A percentile compares a stretch with the other conserved stretches of the same genome.
Evolutionary conservation across 2,888 invertebrate genomes (phyloP).

Genomic region (Oithona nana): DNA sequence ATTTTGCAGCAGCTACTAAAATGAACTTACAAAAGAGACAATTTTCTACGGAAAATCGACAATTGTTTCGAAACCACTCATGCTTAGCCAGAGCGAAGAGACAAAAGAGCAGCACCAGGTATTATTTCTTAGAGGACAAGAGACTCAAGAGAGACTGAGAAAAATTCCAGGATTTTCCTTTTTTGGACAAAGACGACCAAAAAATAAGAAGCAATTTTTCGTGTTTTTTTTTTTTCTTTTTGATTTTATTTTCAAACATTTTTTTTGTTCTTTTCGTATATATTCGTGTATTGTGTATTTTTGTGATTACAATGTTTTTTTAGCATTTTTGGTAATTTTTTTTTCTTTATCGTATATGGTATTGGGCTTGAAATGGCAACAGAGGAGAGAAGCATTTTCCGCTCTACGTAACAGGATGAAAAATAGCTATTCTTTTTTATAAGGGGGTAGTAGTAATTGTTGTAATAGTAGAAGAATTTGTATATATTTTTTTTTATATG

Average conservation of each 20-base stretch:
- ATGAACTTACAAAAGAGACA: too few relatives aligned
- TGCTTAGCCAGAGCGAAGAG: too few relatives aligned
- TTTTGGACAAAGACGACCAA: background rate
- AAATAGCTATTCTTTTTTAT: background rate
- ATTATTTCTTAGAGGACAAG: too few relatives aligned
- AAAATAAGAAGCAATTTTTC: background rate
- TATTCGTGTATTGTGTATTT: background rate
- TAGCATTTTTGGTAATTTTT: background rate
- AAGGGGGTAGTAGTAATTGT: background rate
- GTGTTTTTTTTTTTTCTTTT: background rate
- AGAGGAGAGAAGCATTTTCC: too few relatives aligned
- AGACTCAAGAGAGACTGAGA: too few relatives aligned
- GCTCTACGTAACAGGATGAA: too few relatives aligned
- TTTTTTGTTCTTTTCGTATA: background rate
- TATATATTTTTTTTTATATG: background rate
- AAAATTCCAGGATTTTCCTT: too few relatives aligned
- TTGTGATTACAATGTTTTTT: background rate
- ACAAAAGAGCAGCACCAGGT: too few relatives aligned
- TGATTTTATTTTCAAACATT: background rate
- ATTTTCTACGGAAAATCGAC: too few relatives aligned
- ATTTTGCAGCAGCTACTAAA: too few relatives aligned
- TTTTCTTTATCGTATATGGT: background rate
- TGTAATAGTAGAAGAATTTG: background rate
- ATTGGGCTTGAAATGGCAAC: background rate
- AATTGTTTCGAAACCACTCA: too few relatives aligned